Evolutionary conservation across 2,797 vertebrate genomes (phyloP).

Genomic region (Falco cherrug): DNA sequence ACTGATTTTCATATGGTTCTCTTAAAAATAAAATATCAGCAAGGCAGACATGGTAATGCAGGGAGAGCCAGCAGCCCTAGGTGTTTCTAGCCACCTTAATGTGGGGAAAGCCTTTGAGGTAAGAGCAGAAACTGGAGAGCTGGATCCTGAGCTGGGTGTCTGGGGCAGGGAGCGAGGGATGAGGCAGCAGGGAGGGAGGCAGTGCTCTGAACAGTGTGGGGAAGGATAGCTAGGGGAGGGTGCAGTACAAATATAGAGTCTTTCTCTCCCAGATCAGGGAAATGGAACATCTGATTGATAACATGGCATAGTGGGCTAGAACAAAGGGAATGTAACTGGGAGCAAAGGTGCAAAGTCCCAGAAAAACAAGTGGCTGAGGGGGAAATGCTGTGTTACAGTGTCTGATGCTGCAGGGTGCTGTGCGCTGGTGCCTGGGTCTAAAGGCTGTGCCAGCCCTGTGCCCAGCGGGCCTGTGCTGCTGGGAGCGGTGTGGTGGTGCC

Average conservation of each 20-base stretch:
- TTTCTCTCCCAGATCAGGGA: neutral
- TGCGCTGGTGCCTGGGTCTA: neutral
- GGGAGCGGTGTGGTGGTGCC: neutral
- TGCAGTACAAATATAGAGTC: rapidly evolving
- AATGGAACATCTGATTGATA: rapidly evolving
- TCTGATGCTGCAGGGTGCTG: neutral
- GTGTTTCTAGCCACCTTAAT: neutral
- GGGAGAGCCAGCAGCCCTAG: neutral
- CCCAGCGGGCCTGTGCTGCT: neutral
- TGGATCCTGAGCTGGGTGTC: neutral
- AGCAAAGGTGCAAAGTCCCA: neutral
- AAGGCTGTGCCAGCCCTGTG: neutral
- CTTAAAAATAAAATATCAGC: neutral
- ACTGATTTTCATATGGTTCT: slow-evolving; percentile 9
- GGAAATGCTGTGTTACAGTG: neutral
- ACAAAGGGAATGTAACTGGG: neutral
- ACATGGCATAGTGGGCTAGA: neutral
- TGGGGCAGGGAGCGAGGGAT: neutral
- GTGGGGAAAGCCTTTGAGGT: neutral
- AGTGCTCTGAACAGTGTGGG: rapidly evolving
- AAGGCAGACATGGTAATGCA: neutral
- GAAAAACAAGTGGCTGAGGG: neutral
- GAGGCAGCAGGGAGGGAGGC: rapidly evolving
- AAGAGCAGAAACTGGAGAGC: neutral
- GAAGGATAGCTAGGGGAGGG: neutral